A percentile compares a stretch with the other conserved stretches of the same genome.
phyloP scores from a whole-genome alignment of 2,113 vertebrate genomes.

The Atlantisia rogersi region DNA sequence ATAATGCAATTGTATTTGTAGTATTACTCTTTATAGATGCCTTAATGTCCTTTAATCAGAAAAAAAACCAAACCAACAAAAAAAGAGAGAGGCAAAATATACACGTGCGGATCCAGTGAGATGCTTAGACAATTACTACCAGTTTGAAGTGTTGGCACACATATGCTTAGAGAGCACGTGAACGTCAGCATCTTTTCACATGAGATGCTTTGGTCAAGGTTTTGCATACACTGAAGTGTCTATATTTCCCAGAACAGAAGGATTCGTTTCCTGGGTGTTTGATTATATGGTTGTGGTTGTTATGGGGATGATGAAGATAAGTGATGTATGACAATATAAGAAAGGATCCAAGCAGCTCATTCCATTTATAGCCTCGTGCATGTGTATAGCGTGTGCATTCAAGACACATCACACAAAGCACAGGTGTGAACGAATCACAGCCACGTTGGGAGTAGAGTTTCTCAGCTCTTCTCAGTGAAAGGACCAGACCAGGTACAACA shows the following conservation, averaged over 20 bases:
- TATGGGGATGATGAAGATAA: not conserved
- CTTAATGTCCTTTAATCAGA: not conserved
- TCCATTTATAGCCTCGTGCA: not conserved
- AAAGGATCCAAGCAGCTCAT: not conserved
- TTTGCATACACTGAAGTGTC: not conserved
- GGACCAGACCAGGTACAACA: not conserved
- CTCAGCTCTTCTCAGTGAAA: not conserved
- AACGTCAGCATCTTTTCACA: not conserved
- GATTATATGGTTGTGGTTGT: not conserved
- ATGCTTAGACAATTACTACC: not conserved
- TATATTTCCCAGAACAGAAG: not conserved
- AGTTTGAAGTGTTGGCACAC: not conserved
- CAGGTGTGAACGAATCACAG: not conserved
- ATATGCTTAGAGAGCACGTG: not conserved
- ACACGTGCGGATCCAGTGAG: not conserved
- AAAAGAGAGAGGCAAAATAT: not conserved
- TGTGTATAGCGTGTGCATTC: not conserved
- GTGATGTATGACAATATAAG: not conserved
- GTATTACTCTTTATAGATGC: not conserved
- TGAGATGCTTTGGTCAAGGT: not conserved
- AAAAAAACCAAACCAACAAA: no score
- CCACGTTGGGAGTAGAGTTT: not conserved
- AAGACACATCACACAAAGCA: accelerated
- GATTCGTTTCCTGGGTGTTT: not conserved
- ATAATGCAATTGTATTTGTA: not conserved